phyloP scores from a whole-genome alignment of 2,888 invertebrate species.

The Taphrorychus bicolor region DNA sequence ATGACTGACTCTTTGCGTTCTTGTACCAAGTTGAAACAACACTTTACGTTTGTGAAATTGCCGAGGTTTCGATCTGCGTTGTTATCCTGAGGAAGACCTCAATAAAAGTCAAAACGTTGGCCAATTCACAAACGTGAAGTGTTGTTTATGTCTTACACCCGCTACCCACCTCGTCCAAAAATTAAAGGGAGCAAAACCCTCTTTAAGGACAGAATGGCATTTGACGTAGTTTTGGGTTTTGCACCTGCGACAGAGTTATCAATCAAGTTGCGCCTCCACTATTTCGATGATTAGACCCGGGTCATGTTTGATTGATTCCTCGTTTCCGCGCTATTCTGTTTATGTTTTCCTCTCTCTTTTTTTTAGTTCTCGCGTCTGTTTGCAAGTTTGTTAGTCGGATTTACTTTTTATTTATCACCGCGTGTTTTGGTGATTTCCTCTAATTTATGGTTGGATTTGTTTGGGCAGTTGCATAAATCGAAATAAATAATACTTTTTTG shows the following conservation, averaged over 20 bases:
- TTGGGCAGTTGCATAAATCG: slow-evolving; percentile 49
- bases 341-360: slow-evolving; percentile 46
- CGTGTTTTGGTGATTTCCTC: slow-evolving; percentile 48
- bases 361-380: slow-evolving; percentile 39
- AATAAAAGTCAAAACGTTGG: no score
- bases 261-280: neutral
- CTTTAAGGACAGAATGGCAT: no score
- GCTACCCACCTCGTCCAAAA: no score
- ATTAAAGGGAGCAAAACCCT: no score
- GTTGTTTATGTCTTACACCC: no score
- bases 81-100: no score
- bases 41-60: no score
- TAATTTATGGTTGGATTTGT: slow-evolving; percentile 51
- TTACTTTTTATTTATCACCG: slow-evolving; percentile 51
- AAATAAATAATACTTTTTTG: slow-evolving; percentile 47
- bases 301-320: slow-evolving; percentile 32
- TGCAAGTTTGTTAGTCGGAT: slow-evolving; percentile 48
- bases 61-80: no score
- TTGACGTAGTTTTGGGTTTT: neutral
- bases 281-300: neutral
- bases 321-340: slow-evolving; percentile 47
- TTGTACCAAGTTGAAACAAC: no score
- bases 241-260: neutral
- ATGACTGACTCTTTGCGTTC: no score
- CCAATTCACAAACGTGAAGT: no score